Evolutionary conservation across 2,113 vertebrate species (phyloP), one percentile per base, ranked within the genome.

Genomic region (Suricata suricatta): DNA sequence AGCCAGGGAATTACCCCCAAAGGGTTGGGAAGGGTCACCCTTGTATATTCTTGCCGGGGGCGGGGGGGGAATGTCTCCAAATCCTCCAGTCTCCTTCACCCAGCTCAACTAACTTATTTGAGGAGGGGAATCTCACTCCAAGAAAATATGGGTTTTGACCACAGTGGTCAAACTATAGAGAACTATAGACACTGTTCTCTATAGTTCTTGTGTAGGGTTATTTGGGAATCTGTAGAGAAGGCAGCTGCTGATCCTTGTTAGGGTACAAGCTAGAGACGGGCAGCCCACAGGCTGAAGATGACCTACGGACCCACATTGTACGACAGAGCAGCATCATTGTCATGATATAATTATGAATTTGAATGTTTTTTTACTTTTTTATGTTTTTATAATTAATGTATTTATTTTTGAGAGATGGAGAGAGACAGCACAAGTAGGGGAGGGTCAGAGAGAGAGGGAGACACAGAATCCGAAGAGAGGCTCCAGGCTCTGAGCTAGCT

Each of bases 1-100:
- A 33, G 8, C 12, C 0, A 0, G 12, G 8, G 0, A 2, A 0
- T 69, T 41, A 41, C 69, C 19, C 21, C 1, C 47, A 21, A 80
- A 68, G 71, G 0, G 1, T 5, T 80, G 94, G 74, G 69, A 60
- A 66, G 66, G 52, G 23, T 93, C 33, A 71, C 10, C 35, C 1
- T 50, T 35, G 15, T 2, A 4, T 76, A 19, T 63, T 38, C n/a
- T 84, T 44, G n/a, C n/a, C n/a, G 47, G 64, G 68, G n/a, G 63
- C 47, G 41, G 41, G 23, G 86, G 79, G 31, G 11, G 19, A 25
- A 5, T 66, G 15, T 80, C 41, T 93, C 29, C 25, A 87, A 64
- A 76, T 79, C n/a, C 52, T 52, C 2, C 52, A 16, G 47, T 92
- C 72, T 63, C 41, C 50, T 57, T 74, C 33, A 92, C 71, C 29